These are phyloP conservation scores for Eristalis arbustorum DNA, from an alignment of 2,888 invertebrate species.

Conservation along the genomic window DNA sequence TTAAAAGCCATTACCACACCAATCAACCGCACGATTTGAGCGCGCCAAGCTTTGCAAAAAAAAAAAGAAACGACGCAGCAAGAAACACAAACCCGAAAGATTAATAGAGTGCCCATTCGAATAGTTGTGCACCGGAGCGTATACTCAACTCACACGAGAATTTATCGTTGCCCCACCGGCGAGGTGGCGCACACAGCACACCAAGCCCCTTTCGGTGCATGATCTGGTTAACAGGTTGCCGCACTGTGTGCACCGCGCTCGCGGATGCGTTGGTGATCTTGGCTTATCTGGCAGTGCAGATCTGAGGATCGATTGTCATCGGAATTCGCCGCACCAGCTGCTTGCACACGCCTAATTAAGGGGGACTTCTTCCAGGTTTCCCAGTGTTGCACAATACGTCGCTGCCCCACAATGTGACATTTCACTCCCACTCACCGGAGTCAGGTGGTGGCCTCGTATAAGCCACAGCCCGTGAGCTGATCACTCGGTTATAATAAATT, in stretches of 20 bases:
- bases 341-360: conserved; percentile 35
- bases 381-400: conserved; percentile 37
- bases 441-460: not conserved
- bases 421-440: conserved; percentile 42
- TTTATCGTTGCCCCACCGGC: conserved; percentile 38
- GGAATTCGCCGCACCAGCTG: conserved; percentile 8
- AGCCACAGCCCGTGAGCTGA: conserved; percentile 12
- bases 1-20: conserved; percentile 54
- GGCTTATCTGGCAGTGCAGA: conserved; percentile 42
- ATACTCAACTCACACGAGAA: conserved; percentile 24
- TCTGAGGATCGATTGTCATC: conserved; percentile 61
- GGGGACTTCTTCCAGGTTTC: conserved; percentile 4
- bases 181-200: conserved; percentile 4
- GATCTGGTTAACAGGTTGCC: conserved; percentile 62
- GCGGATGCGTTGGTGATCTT: conserved; percentile 49
- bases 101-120: conserved; percentile 63
- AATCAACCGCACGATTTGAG: conserved; percentile 46
- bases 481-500: conserved; percentile 56
- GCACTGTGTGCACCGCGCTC: not conserved
- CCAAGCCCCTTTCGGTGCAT: conserved; percentile 55
- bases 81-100: conserved; percentile 24
- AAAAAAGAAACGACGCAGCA: not conserved
- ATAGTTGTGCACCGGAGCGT: conserved; percentile 58
- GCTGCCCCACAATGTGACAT: conserved; percentile 55
- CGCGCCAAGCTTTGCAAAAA: conserved; percentile 51